Conservation (phyloP, 2,888 invertebrate species). For the Prenolepis imparis region DNA sequence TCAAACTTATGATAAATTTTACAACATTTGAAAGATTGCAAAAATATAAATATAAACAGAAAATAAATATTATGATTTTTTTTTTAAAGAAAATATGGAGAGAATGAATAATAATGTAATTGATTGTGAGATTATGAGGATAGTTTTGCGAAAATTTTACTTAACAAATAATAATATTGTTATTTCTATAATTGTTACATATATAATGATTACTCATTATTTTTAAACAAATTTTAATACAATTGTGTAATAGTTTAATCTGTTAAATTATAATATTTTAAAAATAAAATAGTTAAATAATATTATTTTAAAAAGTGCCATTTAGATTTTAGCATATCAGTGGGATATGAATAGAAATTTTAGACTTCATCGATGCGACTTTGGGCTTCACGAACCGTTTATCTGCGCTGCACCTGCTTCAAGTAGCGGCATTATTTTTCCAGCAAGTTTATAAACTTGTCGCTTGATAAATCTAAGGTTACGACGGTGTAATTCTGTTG, state of each 20-base stretch:
- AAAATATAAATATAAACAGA: background rate
- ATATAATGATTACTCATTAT: background rate
- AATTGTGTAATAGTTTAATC: too few relatives aligned
- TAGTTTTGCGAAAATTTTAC: background rate
- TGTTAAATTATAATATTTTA: too few relatives aligned
- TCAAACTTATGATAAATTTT: background rate
- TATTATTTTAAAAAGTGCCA: background rate
- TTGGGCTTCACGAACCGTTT: constrained; percentile 39
- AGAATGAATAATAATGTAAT: background rate
- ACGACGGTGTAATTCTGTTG: constrained; percentile 55
- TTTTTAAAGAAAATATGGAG: too few relatives aligned
- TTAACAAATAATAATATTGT: background rate
- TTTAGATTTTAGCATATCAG: background rate
- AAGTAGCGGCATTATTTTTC: constrained; percentile 31
- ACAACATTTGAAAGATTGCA: background rate
- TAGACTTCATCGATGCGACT: background rate
- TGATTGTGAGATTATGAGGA: background rate
- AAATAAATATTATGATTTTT: background rate
- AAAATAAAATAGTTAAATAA: constrained; percentile 13
- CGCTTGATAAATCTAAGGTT: constrained; percentile 57
- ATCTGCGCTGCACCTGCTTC: constrained; percentile 46
- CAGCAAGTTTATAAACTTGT: constrained; percentile 54
- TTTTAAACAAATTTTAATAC: background rate
- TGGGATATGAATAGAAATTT: background rate
- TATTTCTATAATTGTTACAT: background rate